A percentile compares a stretch with the other conserved stretches of the same genome.
Conservation (phyloP, 2,888 invertebrate species). For the Trissolcus brochymenae region DNA sequence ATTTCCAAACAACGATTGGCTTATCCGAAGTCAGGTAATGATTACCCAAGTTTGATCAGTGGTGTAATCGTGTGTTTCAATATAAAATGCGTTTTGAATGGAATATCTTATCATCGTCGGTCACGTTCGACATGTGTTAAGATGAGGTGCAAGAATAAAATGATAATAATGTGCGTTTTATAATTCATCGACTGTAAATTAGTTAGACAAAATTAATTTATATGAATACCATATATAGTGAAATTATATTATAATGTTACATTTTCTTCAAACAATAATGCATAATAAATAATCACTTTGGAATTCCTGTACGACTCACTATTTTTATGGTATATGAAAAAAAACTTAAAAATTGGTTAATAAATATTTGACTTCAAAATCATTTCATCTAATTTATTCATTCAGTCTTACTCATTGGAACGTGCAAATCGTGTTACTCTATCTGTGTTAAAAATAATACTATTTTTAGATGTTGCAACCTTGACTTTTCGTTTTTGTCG, state of each 20-base stretch:
- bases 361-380: conserved; percentile 24
- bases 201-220: conserved; percentile 48
- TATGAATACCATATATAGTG: conserved; percentile 38
- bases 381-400: conserved; percentile 20
- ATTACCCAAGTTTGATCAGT: conserved; percentile 5
- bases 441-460: conserved; percentile 21
- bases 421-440: conserved; percentile 5
- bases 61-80: conserved; percentile 14
- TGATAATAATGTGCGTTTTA: conserved; percentile 43
- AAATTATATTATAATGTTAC: conserved; percentile 51
- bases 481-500: conserved; percentile 12
- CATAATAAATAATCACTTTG: conserved; percentile 49
- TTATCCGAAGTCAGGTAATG: conserved; percentile 24
- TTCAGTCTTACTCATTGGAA: conserved; percentile 13
- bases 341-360: conserved; percentile 29
- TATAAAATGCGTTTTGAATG: conserved; percentile 23
- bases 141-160: conserved; percentile 30
- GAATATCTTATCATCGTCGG: conserved; percentile 25
- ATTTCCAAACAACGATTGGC: conserved; percentile 2
- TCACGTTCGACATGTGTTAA: conserved; percentile 34
- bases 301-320: conserved; percentile 41
- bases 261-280: conserved; percentile 37
- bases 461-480: conserved; percentile 11
- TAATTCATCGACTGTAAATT: conserved; percentile 51
- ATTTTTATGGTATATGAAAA: conserved; percentile 27